Evolutionary conservation across 2,888 invertebrate species (phyloP).

Genomic region (Trichacis sp.): DNA sequence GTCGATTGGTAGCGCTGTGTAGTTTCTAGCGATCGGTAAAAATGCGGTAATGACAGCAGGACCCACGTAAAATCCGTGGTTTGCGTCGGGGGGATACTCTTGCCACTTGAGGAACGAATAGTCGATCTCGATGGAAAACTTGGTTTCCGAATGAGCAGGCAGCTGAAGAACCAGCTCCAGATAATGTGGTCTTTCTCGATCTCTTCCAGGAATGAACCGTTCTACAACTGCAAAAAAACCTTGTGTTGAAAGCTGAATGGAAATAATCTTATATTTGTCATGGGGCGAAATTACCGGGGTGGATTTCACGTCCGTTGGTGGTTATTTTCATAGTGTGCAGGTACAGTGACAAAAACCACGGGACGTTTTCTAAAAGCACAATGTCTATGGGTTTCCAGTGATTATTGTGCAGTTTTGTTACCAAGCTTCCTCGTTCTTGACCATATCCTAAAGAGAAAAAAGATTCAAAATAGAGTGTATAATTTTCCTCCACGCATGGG

Average conservation of each 20-base stretch:
- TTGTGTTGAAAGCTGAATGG: too few species aligned
- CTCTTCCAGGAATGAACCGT: slow-evolving; percentile 81
- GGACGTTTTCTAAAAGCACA: slow-evolving; percentile 89
- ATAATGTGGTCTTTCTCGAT: slow-evolving; percentile 86
- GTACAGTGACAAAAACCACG: slow-evolving; percentile 91
- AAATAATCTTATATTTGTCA: too few species aligned
- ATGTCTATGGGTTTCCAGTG: slow-evolving; percentile 82
- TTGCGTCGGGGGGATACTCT: slow-evolving; percentile 99
- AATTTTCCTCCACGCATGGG: not conserved
- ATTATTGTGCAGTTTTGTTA: slow-evolving; percentile 86
- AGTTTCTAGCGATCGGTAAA: slow-evolving; percentile 83
- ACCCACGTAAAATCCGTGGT: slow-evolving; percentile 97
- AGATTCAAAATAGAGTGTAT: not conserved
- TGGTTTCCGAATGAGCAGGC: slow-evolving; percentile 84
- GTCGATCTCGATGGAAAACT: slow-evolving; percentile 90
- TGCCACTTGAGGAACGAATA: slow-evolving; percentile 98
- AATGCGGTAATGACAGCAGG: slow-evolving; percentile 86
- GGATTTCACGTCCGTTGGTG: slow-evolving; percentile 72
- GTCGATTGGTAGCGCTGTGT: slow-evolving; percentile 80
- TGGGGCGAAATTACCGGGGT: slow-evolving; percentile 72
- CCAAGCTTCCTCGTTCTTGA: slow-evolving; percentile 90
- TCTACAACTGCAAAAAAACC: slow-evolving; percentile 58
- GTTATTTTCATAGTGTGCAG: slow-evolving; percentile 85
- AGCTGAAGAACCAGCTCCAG: slow-evolving; percentile 86
- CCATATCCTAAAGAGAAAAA: slow-evolving; percentile 81